phyloP scores from a whole-genome alignment of 2,113 vertebrate genomes.

The Castor canadensis region DNA sequence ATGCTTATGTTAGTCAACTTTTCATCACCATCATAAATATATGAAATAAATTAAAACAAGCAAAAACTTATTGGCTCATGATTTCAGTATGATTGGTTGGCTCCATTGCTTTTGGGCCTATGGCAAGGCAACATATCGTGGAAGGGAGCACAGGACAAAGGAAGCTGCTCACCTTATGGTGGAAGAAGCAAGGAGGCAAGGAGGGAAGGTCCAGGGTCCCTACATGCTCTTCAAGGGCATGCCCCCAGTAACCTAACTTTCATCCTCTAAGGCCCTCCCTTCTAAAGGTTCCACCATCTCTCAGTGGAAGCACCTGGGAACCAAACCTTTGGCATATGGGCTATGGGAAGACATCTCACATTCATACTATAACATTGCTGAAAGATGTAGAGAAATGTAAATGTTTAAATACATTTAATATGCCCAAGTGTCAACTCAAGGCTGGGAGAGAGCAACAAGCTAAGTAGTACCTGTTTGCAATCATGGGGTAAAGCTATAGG shows the following conservation, averaged over 20 bases:
- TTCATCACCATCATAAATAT: background rate
- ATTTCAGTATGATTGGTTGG: background rate
- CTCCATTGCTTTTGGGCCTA: background rate
- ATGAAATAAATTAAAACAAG: background rate
- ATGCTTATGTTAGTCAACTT: background rate
- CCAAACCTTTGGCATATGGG: background rate
- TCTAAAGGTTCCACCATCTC: background rate
- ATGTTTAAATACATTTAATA: background rate
- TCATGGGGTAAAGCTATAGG: background rate
- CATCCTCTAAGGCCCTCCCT: too few species aligned
- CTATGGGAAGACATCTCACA: background rate
- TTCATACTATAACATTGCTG: background rate
- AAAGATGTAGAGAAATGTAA: background rate
- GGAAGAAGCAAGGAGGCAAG: background rate
- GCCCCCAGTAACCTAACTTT: background rate
- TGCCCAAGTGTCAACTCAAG: background rate
- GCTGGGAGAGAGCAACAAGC: background rate
- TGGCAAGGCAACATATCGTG: background rate
- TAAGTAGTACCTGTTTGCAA: background rate
- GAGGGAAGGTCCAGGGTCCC: too few species aligned
- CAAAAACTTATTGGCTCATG: background rate
- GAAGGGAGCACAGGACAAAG: background rate
- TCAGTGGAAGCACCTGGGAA: background rate
- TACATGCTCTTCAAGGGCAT: too few species aligned
- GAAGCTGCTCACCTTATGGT: background rate